Base-by-base conservation (phyloP, 2,113 vertebrate species). In the Amphiprion ocellaris region DNA sequence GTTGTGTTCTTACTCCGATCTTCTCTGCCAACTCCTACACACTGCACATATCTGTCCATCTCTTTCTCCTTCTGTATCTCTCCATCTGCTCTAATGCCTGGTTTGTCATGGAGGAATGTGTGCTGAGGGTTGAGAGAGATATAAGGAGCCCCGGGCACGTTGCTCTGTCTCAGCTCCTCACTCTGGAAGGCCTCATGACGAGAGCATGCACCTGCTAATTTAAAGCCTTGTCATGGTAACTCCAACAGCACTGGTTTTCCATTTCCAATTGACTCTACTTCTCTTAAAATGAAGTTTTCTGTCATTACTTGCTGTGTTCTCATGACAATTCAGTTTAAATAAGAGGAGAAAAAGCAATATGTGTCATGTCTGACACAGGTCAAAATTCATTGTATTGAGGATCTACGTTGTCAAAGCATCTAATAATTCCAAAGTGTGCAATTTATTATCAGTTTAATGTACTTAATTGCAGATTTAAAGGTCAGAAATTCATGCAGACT, bases 81-180 rank as follows among this genome's bases (percentile, higher is more conserved):
- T 54, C 10, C 21, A 81, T 86, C 77, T 73, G 23, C 23, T 76
- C 62, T 67, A 67, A 56, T 53, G 63, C 66, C 44, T 60, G 65
- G 73, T 82, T 64, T 85, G 83, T 85, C 67, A 65, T 76, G 81
- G 76, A 87, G 77, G 86, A 86, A 91, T 91, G 77, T 78, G 69
- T 59, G 69, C 66, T 4, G 21, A 83, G 59, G 59, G 62, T 72
- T 86, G 73, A 82, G 66, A 65, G 69, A 86, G 86, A 71, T 77
- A 75, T 66, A 77, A 72, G 65, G 28, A 81, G 74, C 87, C 80
- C 10, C 21, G 49, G 73, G 77, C 24, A 0, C 62, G 61, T 59
- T 28, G 15, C 47, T 60, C 6, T 52, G 60, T 54, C 7, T 66
- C 16, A 26, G 47, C 28, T 69, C 8, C 67, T 76, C 64, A 55